Evolutionary conservation across 2,113 vertebrate species (phyloP).

Genomic region (Spea multiplicata): DNA sequence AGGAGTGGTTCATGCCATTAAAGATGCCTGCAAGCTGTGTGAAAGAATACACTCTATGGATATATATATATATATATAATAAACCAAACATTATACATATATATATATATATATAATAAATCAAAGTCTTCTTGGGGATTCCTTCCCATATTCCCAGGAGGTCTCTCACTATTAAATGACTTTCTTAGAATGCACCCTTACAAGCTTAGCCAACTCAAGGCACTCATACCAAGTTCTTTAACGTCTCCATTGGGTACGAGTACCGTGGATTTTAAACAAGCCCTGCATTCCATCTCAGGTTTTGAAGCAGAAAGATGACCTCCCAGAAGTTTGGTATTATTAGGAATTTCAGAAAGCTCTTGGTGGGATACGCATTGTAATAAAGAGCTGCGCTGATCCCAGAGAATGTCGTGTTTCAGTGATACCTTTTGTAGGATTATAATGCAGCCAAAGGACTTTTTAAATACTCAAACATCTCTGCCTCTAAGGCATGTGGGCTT

Average conservation of each 20-base stretch:
- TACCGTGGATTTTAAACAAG: conserved; percentile 15
- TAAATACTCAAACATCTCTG: conserved; percentile 17
- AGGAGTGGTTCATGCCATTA: no score
- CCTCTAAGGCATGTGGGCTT: conserved; percentile 4
- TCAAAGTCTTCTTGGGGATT: background rate
- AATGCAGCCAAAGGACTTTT: conserved; percentile 11
- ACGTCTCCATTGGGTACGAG: background rate
- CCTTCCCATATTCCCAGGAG: background rate
- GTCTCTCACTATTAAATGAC: conserved; percentile 5
- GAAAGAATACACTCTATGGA: no score
- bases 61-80: no score
- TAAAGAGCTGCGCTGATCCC: conserved; percentile 29
- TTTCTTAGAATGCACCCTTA: conserved; percentile 9
- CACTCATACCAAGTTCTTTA: background rate
- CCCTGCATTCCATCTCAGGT: background rate
- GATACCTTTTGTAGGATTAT: conserved; percentile 38
- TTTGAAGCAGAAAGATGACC: conserved; percentile 12
- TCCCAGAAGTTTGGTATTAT: conserved; percentile 21
- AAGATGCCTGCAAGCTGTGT: no score
- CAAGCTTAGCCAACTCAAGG: background rate
- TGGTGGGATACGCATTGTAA: conserved; percentile 35
- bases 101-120: no score
- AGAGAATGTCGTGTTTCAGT: conserved; percentile 36
- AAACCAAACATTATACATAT: no score
- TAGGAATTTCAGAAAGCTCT: conserved; percentile 25